Base-by-base conservation (phyloP, 1,140 invertebrate species). In the Camponotus vicinus region DNA sequence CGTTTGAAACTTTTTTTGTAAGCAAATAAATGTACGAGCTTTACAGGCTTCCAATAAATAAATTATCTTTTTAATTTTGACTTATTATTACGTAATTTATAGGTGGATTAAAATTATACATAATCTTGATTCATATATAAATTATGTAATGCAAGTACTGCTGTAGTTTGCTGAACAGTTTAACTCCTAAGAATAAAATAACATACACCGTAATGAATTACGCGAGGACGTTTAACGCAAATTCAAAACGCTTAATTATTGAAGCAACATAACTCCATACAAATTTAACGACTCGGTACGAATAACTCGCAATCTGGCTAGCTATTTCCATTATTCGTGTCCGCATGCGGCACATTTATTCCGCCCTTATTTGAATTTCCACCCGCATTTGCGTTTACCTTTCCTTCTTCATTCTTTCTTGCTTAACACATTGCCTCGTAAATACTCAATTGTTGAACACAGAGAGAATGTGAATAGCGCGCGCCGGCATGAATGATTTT, bases 381-480 rank as follows among this genome's bases (percentile, higher is more conserved):
- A 27, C 37, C 59, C 21, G 18, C 27, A 45, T 40, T 37, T 32
- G 52, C 37, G 37, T 70, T 11, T 64, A 67, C 42, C 15, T 32
- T 67, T 15, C 18, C 6, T 70, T 21, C 18, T 8, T 15, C 13
- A 32, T 9, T 42, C 37, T 61, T 13, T 42, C 15, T 40, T 27
- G 18, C 1, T 75, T 49, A 45, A 75, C 57, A n/a, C 42, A 77
- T 40, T 76, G 55, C 40, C 32, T 75, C 42, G 32, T 61, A 76
- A 83, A 75, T 77, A n/a, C 32, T 6, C 66, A 73, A 75, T 75
- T 61, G 79, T 83, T 59, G 8, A 27, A 40, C 40, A 63, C n/a
- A 37, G 4, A 9, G 42, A 52, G 18, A 52, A 78, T 49, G 15
- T 7, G 59, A 66, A 8, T 9, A 49, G 59, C 3, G 37, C 40